Percentiles rank a stretch among this genome's conserved stretches.
Evolutionary conservation across 2,888 invertebrate genomes (phyloP).

Genomic region (Choristoneura rosaceana): DNA sequence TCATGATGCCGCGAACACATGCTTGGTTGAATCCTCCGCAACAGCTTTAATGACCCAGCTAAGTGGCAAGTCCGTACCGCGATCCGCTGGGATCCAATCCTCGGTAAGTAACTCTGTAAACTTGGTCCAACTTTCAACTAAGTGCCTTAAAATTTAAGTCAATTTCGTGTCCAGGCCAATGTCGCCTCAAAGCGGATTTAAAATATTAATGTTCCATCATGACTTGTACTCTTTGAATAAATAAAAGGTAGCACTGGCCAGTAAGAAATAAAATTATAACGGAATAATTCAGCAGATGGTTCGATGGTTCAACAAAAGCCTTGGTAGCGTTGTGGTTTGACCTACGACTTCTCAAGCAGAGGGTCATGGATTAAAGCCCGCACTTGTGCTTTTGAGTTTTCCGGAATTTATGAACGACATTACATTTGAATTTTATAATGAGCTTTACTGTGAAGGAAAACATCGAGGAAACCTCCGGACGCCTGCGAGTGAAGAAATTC

Average conservation of each 20-base stretch:
- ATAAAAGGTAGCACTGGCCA: background rate
- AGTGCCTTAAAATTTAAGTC: conserved; percentile 78
- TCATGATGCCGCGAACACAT: conserved; percentile 30
- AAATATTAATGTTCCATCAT: conserved; percentile 55
- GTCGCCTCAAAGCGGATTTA: conserved; percentile 52
- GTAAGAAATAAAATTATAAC: too few relatives aligned
- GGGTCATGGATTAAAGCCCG: too few relatives aligned
- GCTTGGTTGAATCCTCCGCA: conserved; percentile 5
- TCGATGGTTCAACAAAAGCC: too few relatives aligned
- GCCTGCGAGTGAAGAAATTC: too few relatives aligned
- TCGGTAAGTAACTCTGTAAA: conserved; percentile 62
- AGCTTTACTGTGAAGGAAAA: too few relatives aligned
- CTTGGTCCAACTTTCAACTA: conserved; percentile 64
- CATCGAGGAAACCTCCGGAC: too few relatives aligned
- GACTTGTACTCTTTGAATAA: background rate
- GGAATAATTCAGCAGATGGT: too few relatives aligned
- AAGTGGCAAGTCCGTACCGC: conserved; percentile 50
- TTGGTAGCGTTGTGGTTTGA: too few relatives aligned
- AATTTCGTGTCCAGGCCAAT: conserved; percentile 64
- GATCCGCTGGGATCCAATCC: conserved; percentile 58
- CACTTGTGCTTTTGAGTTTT: too few relatives aligned
- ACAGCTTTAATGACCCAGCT: conserved; percentile 41
- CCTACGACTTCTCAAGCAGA: too few relatives aligned
- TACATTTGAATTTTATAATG: too few relatives aligned
- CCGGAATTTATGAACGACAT: too few relatives aligned